Base-by-base conservation (phyloP, 2,113 vertebrate species). In the Hylia prasina region DNA sequence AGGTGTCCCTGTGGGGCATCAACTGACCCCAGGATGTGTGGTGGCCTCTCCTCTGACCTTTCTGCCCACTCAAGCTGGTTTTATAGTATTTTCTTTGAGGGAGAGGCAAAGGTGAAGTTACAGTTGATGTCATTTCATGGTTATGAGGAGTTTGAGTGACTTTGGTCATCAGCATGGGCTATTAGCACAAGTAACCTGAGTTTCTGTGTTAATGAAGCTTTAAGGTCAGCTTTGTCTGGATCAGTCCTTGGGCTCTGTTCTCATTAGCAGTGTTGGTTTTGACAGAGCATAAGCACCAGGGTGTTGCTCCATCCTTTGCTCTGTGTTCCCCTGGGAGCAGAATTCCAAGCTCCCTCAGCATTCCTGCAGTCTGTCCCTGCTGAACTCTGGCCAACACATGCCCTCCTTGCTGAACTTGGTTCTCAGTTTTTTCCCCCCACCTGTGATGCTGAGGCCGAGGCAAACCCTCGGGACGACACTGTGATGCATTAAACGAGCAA, bases 391-490 rank as follows among this genome's bases (percentile, higher is more conserved):
- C 25, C 44, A 50, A 1, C 11, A 8, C 35, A 11, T 0, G 22
- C 23, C 4, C 20, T 47, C 24, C 57, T 65, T 1, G 22, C 44
- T 9, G 23, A 47, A 7, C 21, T 19, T 3, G 19, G 35, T 10
- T 63, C 37, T 21, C 65, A 6, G 16, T 21, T n/a, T 40, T 44
- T 45, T 1, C 11, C 10, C 48, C 35, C 14, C 4, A 37, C 15
- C 40, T 50, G 35, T 2, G 48, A 31, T 2, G 44, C 69, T 19
- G 14, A 1, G 47, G 61, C 5, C 5, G 63, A 48, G 23, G 37
- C 4, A 2, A 39, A 21, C 42, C 22, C 57, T 20, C 2, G 72
- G 45, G 18, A 33, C 2, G 1, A 15, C 28, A 5, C 12, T 2
- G 4, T 6, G 7, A 5, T 27, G 40, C 14, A 3, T 9, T 35